Base-by-base conservation (phyloP, 2,113 vertebrate genomes). In the Acanthisitta chloris region DNA sequence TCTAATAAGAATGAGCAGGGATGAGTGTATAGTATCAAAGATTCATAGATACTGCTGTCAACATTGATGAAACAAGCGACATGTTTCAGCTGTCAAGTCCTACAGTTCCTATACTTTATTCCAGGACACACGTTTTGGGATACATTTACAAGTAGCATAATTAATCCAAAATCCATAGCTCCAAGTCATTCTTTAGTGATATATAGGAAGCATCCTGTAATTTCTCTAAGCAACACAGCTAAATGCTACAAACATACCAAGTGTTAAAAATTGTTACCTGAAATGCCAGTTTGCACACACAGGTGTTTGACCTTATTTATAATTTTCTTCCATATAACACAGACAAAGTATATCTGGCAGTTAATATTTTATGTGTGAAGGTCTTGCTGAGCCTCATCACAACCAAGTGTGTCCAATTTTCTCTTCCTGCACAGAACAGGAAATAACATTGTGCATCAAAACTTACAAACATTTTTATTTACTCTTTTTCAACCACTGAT, bases 271-370 rank as follows among this genome's bases (percentile, higher is more conserved):
- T 54, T 12, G 2, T 64, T 66, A 59, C 57, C 66, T 81, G 65
- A 86, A 96, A 86, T 48, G n/a, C 38, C 59, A 65, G 14, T 46
- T 73, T 81, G 24, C 72, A 51, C 26, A 55, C 45, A 45, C 21
- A 72, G 73, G 36, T 80, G 42, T 73, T 94, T 85, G 71, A 76
- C 28, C 31, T 92, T 66, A 55, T 96, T 90, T 87, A 55, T 90
- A 85, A 71, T 94, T 79, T 45, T 86, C 34, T 91, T 49, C 59
- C 26, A 40, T n/a, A 29, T 49, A 54, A 38, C 9, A 76, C 17
- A 67, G 55, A 93, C 70, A 93, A 93, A 90, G n/a, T 29, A 84
- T 83, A 91, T 81, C 94, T 96, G 86, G 55, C 43, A 90, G 71
- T 48, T 73, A 57, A 45, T 65, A 88, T 90, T 96, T 94, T 54